Conservation (phyloP, 2,888 invertebrate species). For the Sabatieria punctata region DNA sequence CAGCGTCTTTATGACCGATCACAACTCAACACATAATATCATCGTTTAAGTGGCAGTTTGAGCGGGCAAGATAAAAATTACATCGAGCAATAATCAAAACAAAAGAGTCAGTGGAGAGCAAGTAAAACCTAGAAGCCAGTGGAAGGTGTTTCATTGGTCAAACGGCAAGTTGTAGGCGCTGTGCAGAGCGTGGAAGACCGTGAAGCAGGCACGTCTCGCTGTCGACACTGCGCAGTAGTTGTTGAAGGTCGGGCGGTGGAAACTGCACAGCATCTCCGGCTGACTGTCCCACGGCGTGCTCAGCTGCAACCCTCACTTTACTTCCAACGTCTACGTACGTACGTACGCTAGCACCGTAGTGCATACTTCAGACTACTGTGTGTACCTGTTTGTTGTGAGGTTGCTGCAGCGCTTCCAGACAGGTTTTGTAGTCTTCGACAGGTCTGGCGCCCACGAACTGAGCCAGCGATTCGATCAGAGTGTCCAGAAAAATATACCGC, state of each 20-base stretch:
- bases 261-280: constrained; percentile 4
- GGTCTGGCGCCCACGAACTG: background rate
- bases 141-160: no score
- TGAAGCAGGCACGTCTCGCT: background rate
- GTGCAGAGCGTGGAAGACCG: constrained; percentile 5
- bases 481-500: constrained; percentile 3
- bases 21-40: no score
- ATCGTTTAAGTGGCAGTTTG: no score
- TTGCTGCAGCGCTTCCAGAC: background rate
- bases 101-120: no score
- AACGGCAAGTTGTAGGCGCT: constrained; percentile 5
- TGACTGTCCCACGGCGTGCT: background rate
- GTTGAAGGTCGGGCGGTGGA: background rate
- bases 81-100: no score
- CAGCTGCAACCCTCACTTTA: constrained; percentile 3
- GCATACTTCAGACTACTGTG: no score
- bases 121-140: no score
- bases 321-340: no score
- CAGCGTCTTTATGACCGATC: no score
- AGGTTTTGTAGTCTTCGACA: background rate
- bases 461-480: background rate
- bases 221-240: background rate
- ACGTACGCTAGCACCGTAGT: no score
- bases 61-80: no score
- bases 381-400: background rate